phyloP scores from a whole-genome alignment of 2,113 vertebrate genomes.

The Oreotrochilus melanogaster region DNA sequence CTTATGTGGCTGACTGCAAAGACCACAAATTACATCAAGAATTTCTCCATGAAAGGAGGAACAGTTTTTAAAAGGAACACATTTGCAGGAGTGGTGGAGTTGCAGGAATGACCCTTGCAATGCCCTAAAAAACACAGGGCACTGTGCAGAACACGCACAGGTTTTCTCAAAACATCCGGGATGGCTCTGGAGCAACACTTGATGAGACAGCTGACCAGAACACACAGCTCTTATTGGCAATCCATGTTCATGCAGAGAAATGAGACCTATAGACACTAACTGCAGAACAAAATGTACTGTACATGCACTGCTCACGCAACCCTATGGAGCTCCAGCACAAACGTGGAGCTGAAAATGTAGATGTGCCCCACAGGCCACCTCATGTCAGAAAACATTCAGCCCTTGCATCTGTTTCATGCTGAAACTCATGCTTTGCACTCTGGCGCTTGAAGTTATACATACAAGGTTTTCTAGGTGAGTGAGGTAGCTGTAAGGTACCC shows the following conservation, averaged over 20 bases:
- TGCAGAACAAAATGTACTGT: conserved; percentile 28
- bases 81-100: background rate
- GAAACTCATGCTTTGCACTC: background rate
- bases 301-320: background rate
- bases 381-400: background rate
- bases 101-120: background rate
- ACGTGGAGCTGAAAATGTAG: background rate
- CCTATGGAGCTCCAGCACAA: background rate
- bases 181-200: rapidly evolving
- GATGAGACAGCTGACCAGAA: background rate
- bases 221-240: background rate
- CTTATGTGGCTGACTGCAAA: background rate
- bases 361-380: background rate
- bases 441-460: background rate
- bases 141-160: background rate
- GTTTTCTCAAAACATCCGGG: background rate
- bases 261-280: background rate
- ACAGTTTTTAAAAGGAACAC: background rate
- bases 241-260: background rate
- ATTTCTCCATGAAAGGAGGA: background rate
- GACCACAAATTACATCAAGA: background rate
- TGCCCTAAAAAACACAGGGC: background rate
- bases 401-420: background rate
- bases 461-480: background rate
- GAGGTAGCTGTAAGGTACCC: background rate